These are phyloP conservation scores for Zaprionus tsacasi DNA, from an alignment of 1,140 invertebrate species.

Conservation along the genomic window DNA sequence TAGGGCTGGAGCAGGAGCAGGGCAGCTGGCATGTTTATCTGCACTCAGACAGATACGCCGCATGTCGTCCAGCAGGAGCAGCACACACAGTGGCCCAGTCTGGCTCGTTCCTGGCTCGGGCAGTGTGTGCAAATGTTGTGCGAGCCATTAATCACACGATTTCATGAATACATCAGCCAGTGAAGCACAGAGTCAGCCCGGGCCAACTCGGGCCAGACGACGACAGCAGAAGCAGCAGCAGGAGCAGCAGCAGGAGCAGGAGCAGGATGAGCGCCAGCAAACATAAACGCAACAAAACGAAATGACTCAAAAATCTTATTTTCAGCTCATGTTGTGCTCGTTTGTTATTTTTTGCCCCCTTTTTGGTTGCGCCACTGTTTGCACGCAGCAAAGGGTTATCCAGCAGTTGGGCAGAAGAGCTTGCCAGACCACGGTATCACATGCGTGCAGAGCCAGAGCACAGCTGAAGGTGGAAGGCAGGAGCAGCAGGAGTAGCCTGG, in stretches of 20 bases:
- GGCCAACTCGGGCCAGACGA: constrained; percentile 32
- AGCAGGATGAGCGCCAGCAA: constrained; percentile 38
- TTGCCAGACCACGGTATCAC: constrained; percentile 42
- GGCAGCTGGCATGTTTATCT: constrained; percentile 71
- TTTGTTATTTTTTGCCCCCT: constrained; percentile 71
- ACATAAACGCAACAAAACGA: constrained; percentile 81
- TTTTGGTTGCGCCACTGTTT: constrained; percentile 26
- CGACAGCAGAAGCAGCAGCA: constrained; percentile 33
- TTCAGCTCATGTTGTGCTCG: constrained; percentile 79
- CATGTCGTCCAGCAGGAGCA: constrained; percentile 57
- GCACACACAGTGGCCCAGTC: constrained; percentile 27
- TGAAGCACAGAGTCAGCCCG: constrained; percentile 67
- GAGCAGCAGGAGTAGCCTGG: constrained; percentile 30
- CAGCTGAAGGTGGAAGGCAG: constrained; percentile 35
- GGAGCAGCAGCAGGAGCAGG: neutral
- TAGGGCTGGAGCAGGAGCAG: constrained; percentile 4
- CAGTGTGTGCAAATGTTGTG: constrained; percentile 82
- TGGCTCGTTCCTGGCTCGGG: constrained; percentile 6
- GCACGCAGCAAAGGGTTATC: constrained; percentile 32
- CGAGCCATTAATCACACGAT: constrained; percentile 84
- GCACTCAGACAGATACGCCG: constrained; percentile 79
- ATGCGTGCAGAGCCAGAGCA: constrained; percentile 52
- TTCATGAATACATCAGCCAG: constrained; percentile 84
- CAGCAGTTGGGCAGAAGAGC: constrained; percentile 2
- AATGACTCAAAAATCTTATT: constrained; percentile 84